Base-by-base conservation (phyloP, 2,888 invertebrate species). In the Rotaria magnacalcarata region DNA sequence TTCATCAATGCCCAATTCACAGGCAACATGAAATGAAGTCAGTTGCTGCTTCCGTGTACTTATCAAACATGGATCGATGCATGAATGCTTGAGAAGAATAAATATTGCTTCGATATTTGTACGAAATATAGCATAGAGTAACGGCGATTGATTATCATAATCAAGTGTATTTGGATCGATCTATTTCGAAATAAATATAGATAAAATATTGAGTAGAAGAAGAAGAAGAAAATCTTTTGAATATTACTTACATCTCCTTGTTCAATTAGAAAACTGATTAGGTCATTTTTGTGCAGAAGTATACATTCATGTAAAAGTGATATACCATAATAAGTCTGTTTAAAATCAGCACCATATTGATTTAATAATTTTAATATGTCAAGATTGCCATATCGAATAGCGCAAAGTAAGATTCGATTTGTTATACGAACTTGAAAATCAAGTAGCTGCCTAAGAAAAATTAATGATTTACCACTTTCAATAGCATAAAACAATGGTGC, bases 341-440 rank as follows among this genome's bases (percentile, higher is more conserved):
- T 24, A 80, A 80, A 80, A 80, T 80, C n/a, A 80, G 80, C 80
- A 47, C 47, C 80, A 80, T 80, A 80, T 80, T 43, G 3, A 47
- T 80, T 21, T 19, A 80, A 47, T 80, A 80, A 47, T 80, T 47
- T 24, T 47, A 80, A 80, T 47, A 47, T 80, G 5, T 80, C 80
- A 6, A 80, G 10, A 47, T 80, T 80, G 2, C 80, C 43, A n/a
- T 80, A 47, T 11, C 80, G 80, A n/a, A 80, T n/a, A 80, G 80
- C 80, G 47, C 80, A 80, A 2, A 80, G 24, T 47, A 80, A 47
- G 11, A 80, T 80, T 80, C 47, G 43, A 80, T 11, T 47, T 43
- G 80, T 43, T 4, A 80, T 3, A n/a, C 80, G 80, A 80, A 14
- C 80, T n/a, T 80, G 47, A 80, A 24, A 47, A 14, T 80, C 80